Evolutionary conservation across 2,888 invertebrate genomes (phyloP).

Genomic region (Brachylomia viminalis): DNA sequence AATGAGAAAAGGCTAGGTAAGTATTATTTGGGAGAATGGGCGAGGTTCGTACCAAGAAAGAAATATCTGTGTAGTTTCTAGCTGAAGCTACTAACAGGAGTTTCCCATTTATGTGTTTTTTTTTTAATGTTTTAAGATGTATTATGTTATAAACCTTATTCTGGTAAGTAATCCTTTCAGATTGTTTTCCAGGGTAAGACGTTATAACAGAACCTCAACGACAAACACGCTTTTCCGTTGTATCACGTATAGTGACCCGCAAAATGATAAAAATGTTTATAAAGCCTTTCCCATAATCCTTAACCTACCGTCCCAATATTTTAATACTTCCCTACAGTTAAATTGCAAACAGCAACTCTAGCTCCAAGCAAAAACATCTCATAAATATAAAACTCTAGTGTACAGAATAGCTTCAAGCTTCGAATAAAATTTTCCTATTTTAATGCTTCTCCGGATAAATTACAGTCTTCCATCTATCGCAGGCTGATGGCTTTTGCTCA

Average conservation of each 20-base stretch:
- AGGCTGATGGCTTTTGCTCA: constrained; percentile 66
- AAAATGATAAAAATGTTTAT: background rate
- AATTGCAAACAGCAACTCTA: background rate
- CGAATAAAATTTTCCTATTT: constrained; percentile 69
- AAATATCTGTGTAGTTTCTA: constrained; percentile 38
- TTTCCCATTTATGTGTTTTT: constrained; percentile 11
- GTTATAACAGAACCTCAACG: background rate
- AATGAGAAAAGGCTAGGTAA: constrained; percentile 50
- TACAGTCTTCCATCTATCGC: constrained; percentile 64
- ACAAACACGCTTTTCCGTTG: background rate
- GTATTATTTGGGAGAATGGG: constrained; percentile 47
- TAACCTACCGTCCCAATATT: background rate
- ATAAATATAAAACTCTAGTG: constrained; percentile 34
- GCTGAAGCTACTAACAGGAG: constrained; percentile 4
- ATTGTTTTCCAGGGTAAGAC: too few relatives aligned
- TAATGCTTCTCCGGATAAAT: constrained; percentile 68
- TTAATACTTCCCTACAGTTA: background rate
- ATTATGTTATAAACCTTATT: background rate
- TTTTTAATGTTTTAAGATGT: constrained; percentile 2
- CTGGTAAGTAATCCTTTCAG: constrained; percentile 1
- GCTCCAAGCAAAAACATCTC: constrained; percentile 30
- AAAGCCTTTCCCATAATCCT: too few relatives aligned
- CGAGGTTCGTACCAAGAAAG: constrained; percentile 38
- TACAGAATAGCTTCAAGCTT: constrained; percentile 44
- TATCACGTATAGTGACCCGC: background rate